phyloP scores from a whole-genome alignment of 2,888 invertebrate genomes.

The Melolontha melolontha region DNA sequence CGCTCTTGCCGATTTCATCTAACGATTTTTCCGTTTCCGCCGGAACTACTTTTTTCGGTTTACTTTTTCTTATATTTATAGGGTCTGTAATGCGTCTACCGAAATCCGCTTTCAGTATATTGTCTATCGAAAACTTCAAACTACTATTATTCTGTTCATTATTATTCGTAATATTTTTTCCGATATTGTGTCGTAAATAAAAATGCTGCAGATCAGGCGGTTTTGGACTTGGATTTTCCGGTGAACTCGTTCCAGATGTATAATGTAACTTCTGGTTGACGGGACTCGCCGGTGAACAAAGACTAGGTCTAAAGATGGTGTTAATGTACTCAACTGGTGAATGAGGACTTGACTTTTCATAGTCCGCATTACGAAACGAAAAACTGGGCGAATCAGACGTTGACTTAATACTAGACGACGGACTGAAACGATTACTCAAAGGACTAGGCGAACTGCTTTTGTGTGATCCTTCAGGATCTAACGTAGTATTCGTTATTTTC shows the following conservation, averaged over 20 bases:
- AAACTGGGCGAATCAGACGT: constrained; percentile 54
- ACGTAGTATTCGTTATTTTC: constrained; percentile 70
- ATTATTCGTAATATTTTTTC: constrained; percentile 52
- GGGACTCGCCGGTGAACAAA: constrained; percentile 53
- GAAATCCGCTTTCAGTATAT: constrained; percentile 88
- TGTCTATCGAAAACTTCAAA: constrained; percentile 87
- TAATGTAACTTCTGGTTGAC: constrained; percentile 49
- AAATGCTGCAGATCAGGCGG: constrained; percentile 55
- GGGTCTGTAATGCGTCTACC: constrained; percentile 80
- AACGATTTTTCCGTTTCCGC: constrained; percentile 60
- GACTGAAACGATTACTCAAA: constrained; percentile 58
- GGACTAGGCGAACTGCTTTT: constrained; percentile 57
- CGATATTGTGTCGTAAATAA: constrained; percentile 56
- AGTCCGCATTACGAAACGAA: constrained; percentile 53
- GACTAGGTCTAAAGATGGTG: constrained; percentile 52
- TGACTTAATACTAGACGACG: constrained; percentile 60
- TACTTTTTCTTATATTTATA: constrained; percentile 71
- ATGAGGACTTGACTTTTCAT: constrained; percentile 55
- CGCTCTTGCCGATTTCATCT: constrained; percentile 56
- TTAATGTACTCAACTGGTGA: constrained; percentile 53
- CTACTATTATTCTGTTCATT: constrained; percentile 63
- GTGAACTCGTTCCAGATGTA: constrained; percentile 55
- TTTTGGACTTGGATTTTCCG: constrained; percentile 52
- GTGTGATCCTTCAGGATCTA: constrained; percentile 56
- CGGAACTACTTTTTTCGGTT: constrained; percentile 52